Evolutionary conservation across 2,888 invertebrate genomes (phyloP), one percentile per base, ranked within the genome.

Genomic region (Sipunculus nudus): DNA sequence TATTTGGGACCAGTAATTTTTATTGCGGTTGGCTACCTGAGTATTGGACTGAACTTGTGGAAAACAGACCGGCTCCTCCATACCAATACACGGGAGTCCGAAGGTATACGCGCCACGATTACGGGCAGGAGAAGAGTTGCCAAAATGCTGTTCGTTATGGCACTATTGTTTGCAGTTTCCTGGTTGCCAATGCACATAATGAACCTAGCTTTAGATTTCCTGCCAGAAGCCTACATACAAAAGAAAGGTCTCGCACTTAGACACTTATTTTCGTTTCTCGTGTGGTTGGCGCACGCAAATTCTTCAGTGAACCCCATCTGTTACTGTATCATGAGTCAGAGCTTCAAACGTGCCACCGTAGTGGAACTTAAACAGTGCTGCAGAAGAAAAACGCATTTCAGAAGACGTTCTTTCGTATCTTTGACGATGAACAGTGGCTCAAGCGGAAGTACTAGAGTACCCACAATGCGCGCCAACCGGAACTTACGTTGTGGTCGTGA

Each of bases 251-350:
- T 35, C 21, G 13, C 41, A 8, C 45, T 65, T 38, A 41, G 59
- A 8, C 48, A 63, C 26, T 29, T 62, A 2, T 53, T 56, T 38
- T 43, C 55, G 13, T 65, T 56, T 38, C 35, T 48, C 26, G 35
- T 65, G 40, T 65, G 65, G 61, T 63, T 78, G 1, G 78, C 74
- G 1, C 65, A 77, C 19, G 68, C 75, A 6, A 78, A 78, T 59
- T 78, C 78, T 4, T 71, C 75, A 16, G 66, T 77, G 28, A 78
- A 78, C 57, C 78, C 78, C 1, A 65, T 78, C n/a, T 75, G 76
- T 32, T 78, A 78, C 58, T 78, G 75, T 53, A 73, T 77, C 32
- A 71, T 78, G 48, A 77, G 76, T 57, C 68, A 65, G 46, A 73
- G 75, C 3, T 78, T 78, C 70, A 63, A 75, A 31, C 45, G 70